Conservation (phyloP, 2,797 vertebrate species). For the Squalus acanthias region DNA sequence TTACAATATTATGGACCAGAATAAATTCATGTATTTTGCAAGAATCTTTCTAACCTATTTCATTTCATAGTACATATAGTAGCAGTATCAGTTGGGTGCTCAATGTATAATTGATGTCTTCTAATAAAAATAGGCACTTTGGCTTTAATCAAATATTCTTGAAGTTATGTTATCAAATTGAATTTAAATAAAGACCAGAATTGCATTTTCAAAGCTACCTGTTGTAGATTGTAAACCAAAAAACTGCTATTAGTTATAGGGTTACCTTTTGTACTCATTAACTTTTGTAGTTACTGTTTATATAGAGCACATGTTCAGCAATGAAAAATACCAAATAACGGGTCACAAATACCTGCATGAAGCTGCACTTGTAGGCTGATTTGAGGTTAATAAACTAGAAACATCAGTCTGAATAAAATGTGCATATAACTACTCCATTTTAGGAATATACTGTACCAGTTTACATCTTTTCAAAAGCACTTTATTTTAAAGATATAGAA, state of each 20-base stretch:
- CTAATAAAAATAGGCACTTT: slow-evolving; percentile 33
- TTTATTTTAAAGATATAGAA: neutral
- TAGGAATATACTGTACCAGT: neutral
- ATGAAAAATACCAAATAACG: neutral
- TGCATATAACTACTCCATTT: neutral
- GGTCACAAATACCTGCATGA: neutral
- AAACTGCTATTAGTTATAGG: neutral
- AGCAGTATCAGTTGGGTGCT: neutral
- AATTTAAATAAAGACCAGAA: slow-evolving; percentile 11
- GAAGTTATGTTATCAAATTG: slow-evolving; percentile 28
- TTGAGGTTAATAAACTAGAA: neutral
- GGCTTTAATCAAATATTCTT: slow-evolving; percentile 22
- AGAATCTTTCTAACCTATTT: slow-evolving; percentile 31
- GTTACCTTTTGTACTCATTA: neutral
- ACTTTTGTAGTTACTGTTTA: neutral
- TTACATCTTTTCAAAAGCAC: neutral
- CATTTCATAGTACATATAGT: neutral
- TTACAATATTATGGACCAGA: slow-evolving; percentile 33
- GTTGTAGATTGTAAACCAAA: neutral
- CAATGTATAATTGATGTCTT: slow-evolving; percentile 12
- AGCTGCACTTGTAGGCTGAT: neutral
- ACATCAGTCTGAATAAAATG: neutral
- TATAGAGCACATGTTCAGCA: neutral
- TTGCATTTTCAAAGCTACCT: neutral
- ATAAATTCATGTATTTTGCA: slow-evolving; percentile 34